Evolutionary conservation across 1,140 invertebrate species (phyloP), one percentile per base, ranked within the genome.

Genomic region (Lepidurus arcticus): DNA sequence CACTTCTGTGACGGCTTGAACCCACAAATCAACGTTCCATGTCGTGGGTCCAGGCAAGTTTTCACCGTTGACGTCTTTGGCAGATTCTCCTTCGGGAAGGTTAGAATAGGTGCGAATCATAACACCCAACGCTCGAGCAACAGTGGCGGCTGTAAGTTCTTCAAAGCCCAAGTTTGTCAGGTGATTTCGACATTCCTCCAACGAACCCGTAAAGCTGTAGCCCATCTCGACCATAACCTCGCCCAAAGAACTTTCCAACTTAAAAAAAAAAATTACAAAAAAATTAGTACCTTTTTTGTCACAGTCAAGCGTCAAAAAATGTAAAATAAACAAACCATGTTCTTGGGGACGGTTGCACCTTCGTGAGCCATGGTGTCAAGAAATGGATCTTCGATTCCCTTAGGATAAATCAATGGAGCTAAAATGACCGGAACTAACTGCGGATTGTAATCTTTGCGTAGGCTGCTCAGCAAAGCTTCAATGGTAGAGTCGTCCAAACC

Each of bases 211-310:
- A 84, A 97, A 96, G 79, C 90, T 88, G 85, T 94, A 96, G 53
- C 95, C 94, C 81, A 96, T 89, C 86, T 98, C 95, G 84, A 92
- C 89, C 81, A 98, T 91, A 82, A 97, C 87, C 82, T 97, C 87
- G 74, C 87, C 85, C 78, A 88, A 75, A 26, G 87, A 86, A 44
- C 83, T 83, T 80, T 87, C 86, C 79, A 85, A 65, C 53, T 65
- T 1, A 7, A 65, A 65, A 13, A 65, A 65, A 65, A 7, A 47
- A 47, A n/a, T n/a, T 7, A 65, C 7, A 1, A 34, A 34, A 34
- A 34, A 4, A 34, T 34, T 1, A 34, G 34, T 34, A 34, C 34
- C 3, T 34, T 4, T 4, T 34, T 34, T 34, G 34, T 34, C 34
- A 4, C 34, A 34, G 34, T 3, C 3, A 34, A 34, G 26, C 1